Evolutionary conservation across 30 jellyfish, hydroid and myxozoan genomes (phyloP), one percentile per base, ranked within the genome.

Genomic region (Turritopsis dohrnii): DNA sequence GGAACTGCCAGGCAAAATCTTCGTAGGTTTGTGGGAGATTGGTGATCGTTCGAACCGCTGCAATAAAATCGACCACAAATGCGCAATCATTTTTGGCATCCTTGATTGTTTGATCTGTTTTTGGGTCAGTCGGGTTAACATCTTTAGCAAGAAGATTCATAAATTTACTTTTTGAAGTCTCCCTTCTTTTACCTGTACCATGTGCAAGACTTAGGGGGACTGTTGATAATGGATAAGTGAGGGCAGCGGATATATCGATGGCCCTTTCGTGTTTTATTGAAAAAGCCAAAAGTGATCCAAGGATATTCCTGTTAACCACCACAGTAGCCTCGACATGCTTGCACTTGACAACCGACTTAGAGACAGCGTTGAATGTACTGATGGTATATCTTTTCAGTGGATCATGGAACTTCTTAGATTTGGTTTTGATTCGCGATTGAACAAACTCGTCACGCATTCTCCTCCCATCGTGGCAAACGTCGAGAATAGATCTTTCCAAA

Each of bases 21-120:
- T 54, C 54, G 87, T 86, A 76, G 29, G 90, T 83, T 17, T 83
- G 81, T 18, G 87, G 27, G 28, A 79, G 86, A 9, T 86, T 86
- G 31, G 90, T 71, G 24, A 81, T 60, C 52, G 90, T 21, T 81
- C 94, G 65, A 71, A 79, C 72, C 71, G 84, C 21, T 66, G 94
- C 94, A 80, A 85, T 79, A 76, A 85, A 72, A 90, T 80, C 94
- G 54, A 79, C 86, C n/a, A 81, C 28, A 73, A 53, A 28, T 9
- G 90, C n/a, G 4, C 82, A 16, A 25, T 72, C 41, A 16, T 18
- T 72, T 23, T 72, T 72, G 23, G 23, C 23, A 25, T 18, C 18
- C 81, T 72, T 72, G 18, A 72, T 18, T 18, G 23, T 18, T 17
- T 16, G 18, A 25, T 72, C 81, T 72, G 81, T 16, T 72, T 17